Evolutionary conservation across 2,888 invertebrate genomes (phyloP), one percentile per base, ranked within the genome.

Genomic region (Heliconius aoede): DNA sequence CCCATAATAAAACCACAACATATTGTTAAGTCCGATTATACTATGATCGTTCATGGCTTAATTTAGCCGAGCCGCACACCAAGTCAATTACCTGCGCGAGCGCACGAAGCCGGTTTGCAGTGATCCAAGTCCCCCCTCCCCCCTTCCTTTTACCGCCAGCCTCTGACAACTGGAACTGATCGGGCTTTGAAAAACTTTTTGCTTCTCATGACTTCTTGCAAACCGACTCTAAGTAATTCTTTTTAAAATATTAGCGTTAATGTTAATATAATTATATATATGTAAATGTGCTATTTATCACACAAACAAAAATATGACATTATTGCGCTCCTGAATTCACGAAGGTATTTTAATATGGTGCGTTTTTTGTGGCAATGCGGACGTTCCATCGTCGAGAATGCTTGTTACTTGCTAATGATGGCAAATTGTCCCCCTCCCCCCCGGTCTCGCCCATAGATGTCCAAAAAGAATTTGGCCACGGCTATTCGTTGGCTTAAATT

Each of bases 21-120:
- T 80, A 83, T 84, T 85, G 84, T 86, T 88, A 88, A 89, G 84
- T 87, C 87, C 87, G 86, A 79, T 80, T 88, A 89, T 84, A 87
- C 87, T 87, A 87, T 85, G 72, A 87, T 89, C 86, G 90, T 91
- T 93, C 91, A 93, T 91, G 89, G 89, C 92, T 93, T 91, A 92
- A 93, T 93, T 91, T 91, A 90, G 88, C 87, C 86, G 85, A 84
- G 86, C 81, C 80, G 82, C 79, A 80, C 81, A 79, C 82, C 79
- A 79, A 91, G 91, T 90, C 90, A 90, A 89, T 93, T 93, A 92
- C 93, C 93, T 93, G 93, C 91, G 93, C 92, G 83, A 83, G 90
- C 90, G 91, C 92, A 88, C 83, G 89, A 84, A 84, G 85, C 94
- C 93, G 94, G 94, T 94, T 90, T 84, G 86, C 87, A 86, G 83